Base-by-base conservation (phyloP, 1,140 invertebrate genomes). In the Bilobella aurantiaca region DNA sequence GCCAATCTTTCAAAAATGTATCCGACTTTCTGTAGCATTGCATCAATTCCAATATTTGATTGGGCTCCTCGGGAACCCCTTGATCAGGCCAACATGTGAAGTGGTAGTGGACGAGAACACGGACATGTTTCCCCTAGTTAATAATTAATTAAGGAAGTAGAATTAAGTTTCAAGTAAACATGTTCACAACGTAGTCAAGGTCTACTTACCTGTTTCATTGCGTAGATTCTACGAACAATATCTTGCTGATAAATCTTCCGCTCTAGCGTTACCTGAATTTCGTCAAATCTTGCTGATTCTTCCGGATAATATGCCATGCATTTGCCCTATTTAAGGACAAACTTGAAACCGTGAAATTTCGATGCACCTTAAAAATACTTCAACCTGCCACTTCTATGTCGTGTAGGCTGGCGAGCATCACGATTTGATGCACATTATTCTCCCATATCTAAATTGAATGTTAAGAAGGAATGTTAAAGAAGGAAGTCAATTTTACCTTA, bases 301-400 rank as follows among this genome's bases (percentile, higher is more conserved):
- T 62, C 59, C n/a, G 59, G 29, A 27, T 18, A 62, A 28, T 62
- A 62, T 42, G 37, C 46, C 3, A 3, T 30, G 37, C 59, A 31
- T 25, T 46, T 62, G 29, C 25, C 25, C 28, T 34, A 25, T 8
- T 53, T 23, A 23, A 23, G 23, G n/a, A n/a, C 5, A 23, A 53
- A 53, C 5, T 8, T 53, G 5, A 16, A 18, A 5, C 12, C 12
- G 49, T 53, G 23, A 8, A 8, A 53, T 12, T 12, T 16, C 14
- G 5, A 53, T 53, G 49, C 5, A 53, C 14, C 14, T 8, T 5
- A 16, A 5, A 53, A 53, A 14, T 8, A n/a, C n/a, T n/a, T n/a
- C n/a, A 53, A 53, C 25, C 3, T 53, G 25, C 49, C 49, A 53
- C 25, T 53, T 59, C 25, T 29, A 59, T 3, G 31, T 59, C 58